A percentile compares a stretch with the other conserved stretches of the same genome.
phyloP scores from a whole-genome alignment of 2,113 vertebrate genomes.

The Sphaerodactylus townsendi region DNA sequence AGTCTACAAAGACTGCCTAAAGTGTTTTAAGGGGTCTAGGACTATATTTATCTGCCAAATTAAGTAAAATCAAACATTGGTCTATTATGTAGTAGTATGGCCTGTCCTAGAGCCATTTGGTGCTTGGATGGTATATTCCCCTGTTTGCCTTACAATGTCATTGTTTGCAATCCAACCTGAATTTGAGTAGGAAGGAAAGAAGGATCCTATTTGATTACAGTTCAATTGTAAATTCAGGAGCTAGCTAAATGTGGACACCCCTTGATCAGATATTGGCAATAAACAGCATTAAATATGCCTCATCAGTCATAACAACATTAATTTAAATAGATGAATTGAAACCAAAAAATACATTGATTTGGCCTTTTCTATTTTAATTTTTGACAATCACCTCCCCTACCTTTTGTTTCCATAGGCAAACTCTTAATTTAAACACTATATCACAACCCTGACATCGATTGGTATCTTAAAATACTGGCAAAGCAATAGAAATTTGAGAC shows the following conservation, averaged over 20 bases:
- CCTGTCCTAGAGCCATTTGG: too few relatives aligned
- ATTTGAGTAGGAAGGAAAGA: too few relatives aligned
- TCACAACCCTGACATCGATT: background rate
- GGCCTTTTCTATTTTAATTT: background rate
- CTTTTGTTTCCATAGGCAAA: background rate
- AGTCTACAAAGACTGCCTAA: too few relatives aligned
- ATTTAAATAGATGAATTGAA: background rate
- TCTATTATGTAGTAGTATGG: too few relatives aligned
- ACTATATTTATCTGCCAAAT: too few relatives aligned
- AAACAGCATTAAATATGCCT: background rate
- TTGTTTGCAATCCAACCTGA: too few relatives aligned
- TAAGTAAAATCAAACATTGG: too few relatives aligned
- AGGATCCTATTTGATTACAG: background rate
- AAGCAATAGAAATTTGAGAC: constrained; percentile 18
- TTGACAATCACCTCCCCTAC: background rate
- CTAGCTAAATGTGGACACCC: background rate
- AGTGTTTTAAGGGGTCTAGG: too few relatives aligned
- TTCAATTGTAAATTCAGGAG: background rate
- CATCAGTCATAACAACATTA: background rate
- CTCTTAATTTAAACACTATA: background rate
- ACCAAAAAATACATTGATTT: background rate
- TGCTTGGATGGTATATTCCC: too few relatives aligned
- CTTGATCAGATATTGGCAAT: background rate
- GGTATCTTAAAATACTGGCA: constrained; percentile 25
- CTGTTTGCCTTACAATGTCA: too few relatives aligned